A percentile compares a stretch with the other conserved stretches of the same genome.
phyloP scores from a whole-genome alignment of 2,797 vertebrate species.

The Scomberomorus guttatus region DNA sequence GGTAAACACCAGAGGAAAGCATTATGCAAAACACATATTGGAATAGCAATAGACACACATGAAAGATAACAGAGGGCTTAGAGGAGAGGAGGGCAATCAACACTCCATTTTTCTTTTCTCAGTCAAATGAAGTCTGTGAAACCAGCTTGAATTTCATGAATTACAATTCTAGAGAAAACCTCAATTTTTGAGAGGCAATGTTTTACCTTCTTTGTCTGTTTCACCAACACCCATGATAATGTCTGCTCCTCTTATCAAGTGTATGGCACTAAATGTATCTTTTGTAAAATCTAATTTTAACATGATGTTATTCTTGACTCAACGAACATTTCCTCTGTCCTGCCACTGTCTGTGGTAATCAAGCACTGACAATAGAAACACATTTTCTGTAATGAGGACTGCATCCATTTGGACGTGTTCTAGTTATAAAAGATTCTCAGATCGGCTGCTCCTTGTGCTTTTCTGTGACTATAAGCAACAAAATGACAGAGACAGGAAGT shows the following conservation, averaged over 20 bases:
- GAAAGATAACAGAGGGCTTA: constrained; percentile 10
- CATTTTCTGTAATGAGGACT: constrained; percentile 37
- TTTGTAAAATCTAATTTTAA: neutral
- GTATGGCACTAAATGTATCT: neutral
- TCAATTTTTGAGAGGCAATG: neutral
- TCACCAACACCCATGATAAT: neutral
- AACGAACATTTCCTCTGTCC: neutral
- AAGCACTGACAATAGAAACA: constrained; percentile 34
- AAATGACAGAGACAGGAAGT: constrained; percentile 43
- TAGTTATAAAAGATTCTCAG: constrained; percentile 10
- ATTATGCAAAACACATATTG: constrained; percentile 39
- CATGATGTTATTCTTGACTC: constrained; percentile 16
- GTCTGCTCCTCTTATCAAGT: neutral
- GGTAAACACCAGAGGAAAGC: constrained; percentile 41
- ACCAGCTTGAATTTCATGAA: constrained; percentile 1
- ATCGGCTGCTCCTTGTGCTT: constrained; percentile 24
- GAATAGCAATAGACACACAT: constrained; percentile 33
- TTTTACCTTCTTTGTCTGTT: neutral
- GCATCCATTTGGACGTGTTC: constrained; percentile 8
- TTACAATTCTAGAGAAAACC: neutral
- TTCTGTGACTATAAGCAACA: constrained; percentile 24
- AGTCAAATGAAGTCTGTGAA: constrained; percentile 4
- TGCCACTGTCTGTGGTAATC: constrained; percentile 3
- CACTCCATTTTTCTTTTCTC: neutral
- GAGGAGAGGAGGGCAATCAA: constrained; percentile 12